Conservation (phyloP, 92 coral and sea anemone genomes). For the Pocillopora grandis region DNA sequence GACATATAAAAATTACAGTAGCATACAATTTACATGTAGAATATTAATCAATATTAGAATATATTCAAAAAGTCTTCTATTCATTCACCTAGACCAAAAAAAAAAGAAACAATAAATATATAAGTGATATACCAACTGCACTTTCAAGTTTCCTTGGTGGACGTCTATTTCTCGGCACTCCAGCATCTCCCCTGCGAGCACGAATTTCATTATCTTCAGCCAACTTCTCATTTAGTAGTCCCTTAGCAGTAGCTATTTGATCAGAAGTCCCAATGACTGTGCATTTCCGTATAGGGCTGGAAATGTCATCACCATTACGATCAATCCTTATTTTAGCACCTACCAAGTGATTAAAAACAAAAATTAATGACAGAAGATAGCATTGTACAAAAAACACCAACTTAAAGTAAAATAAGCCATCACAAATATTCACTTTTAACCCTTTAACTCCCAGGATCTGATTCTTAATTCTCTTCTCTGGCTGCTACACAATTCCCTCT, state of each 20-base stretch:
- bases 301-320: slow-evolving; percentile 48
- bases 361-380: neutral
- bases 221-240: slow-evolving; percentile 85
- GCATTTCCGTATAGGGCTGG: slow-evolving; percentile 58
- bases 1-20: too few relatives aligned
- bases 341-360: neutral
- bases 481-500: too few relatives aligned
- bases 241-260: slow-evolving; percentile 86
- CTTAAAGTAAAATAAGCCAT: too few relatives aligned
- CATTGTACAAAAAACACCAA: too few relatives aligned
- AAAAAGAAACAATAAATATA: neutral
- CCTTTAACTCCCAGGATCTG: too few relatives aligned
- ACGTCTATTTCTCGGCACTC: neutral
- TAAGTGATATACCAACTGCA: neutral
- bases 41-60: too few relatives aligned
- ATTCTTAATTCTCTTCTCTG: too few relatives aligned
- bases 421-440: too few relatives aligned
- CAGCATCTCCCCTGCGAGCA: slow-evolving; percentile 49
- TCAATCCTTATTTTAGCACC: slow-evolving; percentile 84
- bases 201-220: slow-evolving; percentile 76
- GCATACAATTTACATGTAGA: too few relatives aligned
- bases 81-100: slow-evolving; percentile 1
- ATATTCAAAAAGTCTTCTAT: too few relatives aligned
- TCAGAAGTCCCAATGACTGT: slow-evolving; percentile 78
- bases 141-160: slow-evolving; percentile 13